Conservation (phyloP, 2,888 invertebrate species). For the Apantesis nais region DNA sequence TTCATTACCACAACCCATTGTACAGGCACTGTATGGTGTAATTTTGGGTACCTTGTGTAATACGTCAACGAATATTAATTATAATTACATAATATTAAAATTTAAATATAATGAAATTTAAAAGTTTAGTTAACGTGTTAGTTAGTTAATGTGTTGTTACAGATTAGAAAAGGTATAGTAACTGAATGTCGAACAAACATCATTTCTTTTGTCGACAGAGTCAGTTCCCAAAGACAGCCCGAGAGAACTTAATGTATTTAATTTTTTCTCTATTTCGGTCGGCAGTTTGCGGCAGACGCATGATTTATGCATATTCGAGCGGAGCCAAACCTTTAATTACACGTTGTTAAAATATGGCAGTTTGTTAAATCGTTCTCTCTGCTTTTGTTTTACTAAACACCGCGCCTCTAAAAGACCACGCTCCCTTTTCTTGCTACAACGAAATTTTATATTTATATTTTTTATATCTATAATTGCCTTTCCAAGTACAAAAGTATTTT, state of each 20-base stretch:
- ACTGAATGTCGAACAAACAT: conserved; percentile 16
- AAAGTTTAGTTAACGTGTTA: neutral
- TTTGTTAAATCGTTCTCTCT: conserved; percentile 82
- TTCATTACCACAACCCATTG: too few species aligned
- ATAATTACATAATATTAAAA: too few species aligned
- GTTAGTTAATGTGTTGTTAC: neutral
- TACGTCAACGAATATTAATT: too few species aligned
- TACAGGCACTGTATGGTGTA: too few species aligned
- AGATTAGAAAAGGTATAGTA: conserved; percentile 7
- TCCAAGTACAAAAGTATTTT: conserved; percentile 31
- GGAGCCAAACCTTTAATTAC: conserved; percentile 85
- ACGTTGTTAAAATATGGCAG: conserved; percentile 86
- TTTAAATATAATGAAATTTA: neutral
- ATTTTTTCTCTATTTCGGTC: conserved; percentile 86
- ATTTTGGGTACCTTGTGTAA: too few species aligned
- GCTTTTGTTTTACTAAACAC: conserved; percentile 83
- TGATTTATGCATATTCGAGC: conserved; percentile 85
- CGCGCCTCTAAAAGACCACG: conserved; percentile 70
- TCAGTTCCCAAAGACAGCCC: conserved; percentile 58
- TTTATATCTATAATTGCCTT: conserved; percentile 49
- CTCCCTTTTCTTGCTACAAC: conserved; percentile 67
- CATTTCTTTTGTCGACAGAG: conserved; percentile 41
- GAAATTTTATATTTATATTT: conserved; percentile 58
- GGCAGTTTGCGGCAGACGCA: conserved; percentile 82
- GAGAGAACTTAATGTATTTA: conserved; percentile 76